These are phyloP conservation scores for Prolemur simus DNA, from an alignment of 2,113 vertebrate species.

Conservation along the genomic window DNA sequence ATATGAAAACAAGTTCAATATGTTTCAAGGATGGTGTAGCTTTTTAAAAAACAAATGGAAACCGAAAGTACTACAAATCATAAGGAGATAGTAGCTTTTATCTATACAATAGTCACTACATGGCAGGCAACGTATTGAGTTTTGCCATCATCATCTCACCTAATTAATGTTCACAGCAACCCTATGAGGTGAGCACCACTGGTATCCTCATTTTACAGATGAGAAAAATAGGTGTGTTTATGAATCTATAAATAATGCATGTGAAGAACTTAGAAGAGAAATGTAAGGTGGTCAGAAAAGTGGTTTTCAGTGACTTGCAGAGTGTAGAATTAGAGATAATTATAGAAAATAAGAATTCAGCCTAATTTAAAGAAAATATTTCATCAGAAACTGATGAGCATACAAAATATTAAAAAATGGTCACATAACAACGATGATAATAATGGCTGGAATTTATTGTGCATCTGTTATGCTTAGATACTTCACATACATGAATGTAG, in stretches of 20 bases:
- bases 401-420: not conserved
- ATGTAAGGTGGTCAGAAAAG: not conserved
- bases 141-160: not conserved
- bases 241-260: not conserved
- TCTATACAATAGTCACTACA: not conserved
- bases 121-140: not conserved
- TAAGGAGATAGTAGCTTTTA: not conserved
- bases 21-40: not conserved
- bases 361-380: not conserved
- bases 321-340: not conserved
- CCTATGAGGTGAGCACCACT: not conserved
- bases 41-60: slow-evolving; percentile 6
- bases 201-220: not conserved
- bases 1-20: not conserved
- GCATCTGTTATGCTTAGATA: not conserved
- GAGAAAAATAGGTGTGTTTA: not conserved
- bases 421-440: not conserved
- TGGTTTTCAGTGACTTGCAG: not conserved
- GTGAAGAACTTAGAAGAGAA: not conserved
- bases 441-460: not conserved
- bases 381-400: not conserved
- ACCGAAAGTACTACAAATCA: not conserved
- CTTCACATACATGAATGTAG: not conserved
- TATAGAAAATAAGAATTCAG: not conserved
- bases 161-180: not conserved